These are phyloP conservation scores for Cantharis rufa DNA, from an alignment of 2,888 invertebrate species.

Conservation along the genomic window DNA sequence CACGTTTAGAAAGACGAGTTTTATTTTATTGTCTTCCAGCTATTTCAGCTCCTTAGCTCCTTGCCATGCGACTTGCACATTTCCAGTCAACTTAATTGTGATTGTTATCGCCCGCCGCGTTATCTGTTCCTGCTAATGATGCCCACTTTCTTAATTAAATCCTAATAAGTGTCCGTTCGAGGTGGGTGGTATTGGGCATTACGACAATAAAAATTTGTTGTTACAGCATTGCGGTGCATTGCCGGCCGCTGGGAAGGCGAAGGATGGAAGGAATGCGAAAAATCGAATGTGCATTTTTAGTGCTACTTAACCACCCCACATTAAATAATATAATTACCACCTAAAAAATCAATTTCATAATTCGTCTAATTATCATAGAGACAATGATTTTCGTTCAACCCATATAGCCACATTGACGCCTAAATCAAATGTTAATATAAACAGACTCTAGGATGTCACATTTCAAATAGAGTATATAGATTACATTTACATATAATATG, in stretches of 20 bases:
- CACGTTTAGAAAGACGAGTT: slow-evolving; percentile 4
- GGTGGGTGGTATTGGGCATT: slow-evolving; percentile 25
- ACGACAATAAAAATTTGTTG: not conserved
- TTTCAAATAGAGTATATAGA: slow-evolving; percentile 51
- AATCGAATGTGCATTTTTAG: slow-evolving; percentile 3
- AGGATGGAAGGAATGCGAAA: not conserved
- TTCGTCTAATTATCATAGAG: slow-evolving; percentile 51
- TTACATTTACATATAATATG: slow-evolving; percentile 57
- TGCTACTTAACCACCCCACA: slow-evolving; percentile 13
- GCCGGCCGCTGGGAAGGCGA: not conserved
- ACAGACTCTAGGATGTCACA: slow-evolving; percentile 52
- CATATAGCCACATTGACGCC: slow-evolving; percentile 49
- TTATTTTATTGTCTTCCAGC: not conserved
- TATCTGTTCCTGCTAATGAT: slow-evolving; percentile 18
- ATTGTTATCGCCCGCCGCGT: not conserved
- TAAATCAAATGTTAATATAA: slow-evolving; percentile 56
- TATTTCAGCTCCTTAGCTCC: not conserved
- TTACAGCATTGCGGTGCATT: not conserved
- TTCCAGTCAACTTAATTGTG: not conserved
- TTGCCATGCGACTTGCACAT: not conserved
- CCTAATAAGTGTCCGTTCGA: slow-evolving; percentile 25
- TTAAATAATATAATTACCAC: slow-evolving; percentile 24
- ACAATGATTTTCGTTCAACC: slow-evolving; percentile 56
- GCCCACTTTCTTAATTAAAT: slow-evolving; percentile 30
- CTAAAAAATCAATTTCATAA: slow-evolving; percentile 27